Conservation (phyloP, 2,113 vertebrate species). For the Onychorhynchus coronatus region DNA sequence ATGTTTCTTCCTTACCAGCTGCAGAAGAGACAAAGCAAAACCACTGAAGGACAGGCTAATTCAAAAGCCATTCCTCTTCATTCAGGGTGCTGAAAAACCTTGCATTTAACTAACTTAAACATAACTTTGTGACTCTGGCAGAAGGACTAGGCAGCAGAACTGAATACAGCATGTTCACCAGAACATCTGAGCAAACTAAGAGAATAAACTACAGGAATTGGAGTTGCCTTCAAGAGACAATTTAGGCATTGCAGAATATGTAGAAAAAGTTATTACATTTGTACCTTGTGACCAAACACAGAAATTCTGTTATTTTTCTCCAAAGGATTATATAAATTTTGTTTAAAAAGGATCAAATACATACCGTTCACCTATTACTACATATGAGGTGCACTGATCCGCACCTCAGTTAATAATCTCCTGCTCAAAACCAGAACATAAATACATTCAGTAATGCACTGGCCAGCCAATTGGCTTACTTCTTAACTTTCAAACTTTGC, state of each 20-base stretch:
- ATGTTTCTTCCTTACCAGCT: not conserved
- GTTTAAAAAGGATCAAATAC: not conserved
- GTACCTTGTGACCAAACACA: not conserved
- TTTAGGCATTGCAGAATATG: not conserved
- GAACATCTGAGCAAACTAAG: not conserved
- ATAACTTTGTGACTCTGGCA: not conserved
- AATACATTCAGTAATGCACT: not conserved
- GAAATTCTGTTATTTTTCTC: not conserved
- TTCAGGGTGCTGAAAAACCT: not conserved
- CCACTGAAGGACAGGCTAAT: not conserved
- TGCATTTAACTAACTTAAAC: not conserved
- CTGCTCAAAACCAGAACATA: not conserved
- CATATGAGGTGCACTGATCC: fast-evolving
- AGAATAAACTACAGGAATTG: not conserved
- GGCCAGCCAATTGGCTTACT: not conserved
- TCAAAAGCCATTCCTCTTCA: not conserved
- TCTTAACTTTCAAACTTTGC: not conserved
- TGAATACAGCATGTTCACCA: not conserved
- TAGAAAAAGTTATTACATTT: not conserved
- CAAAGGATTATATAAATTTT: not conserved
- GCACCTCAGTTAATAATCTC: not conserved
- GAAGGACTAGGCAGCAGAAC: not conserved
- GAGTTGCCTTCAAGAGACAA: not conserved
- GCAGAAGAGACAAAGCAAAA: not conserved
- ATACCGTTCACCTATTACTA: not conserved